A percentile compares a stretch with the other conserved stretches of the same genome.
These are phyloP conservation scores for Pyrochroa serraticornis DNA, from an alignment of 2,888 invertebrate species.

Conservation along the genomic window DNA sequence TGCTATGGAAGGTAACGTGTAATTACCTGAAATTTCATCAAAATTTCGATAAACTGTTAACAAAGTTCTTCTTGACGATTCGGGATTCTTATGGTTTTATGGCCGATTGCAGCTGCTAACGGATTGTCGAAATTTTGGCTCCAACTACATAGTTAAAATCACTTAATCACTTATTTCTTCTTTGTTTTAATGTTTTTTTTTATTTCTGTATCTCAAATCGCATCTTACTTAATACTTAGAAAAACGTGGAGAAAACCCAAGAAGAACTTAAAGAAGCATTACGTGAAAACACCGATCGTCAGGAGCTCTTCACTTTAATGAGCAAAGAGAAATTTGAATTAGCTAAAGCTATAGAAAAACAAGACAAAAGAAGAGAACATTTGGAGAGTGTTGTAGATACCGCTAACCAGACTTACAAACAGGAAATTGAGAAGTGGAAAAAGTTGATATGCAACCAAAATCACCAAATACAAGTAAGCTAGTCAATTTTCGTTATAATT, in stretches of 20 bases:
- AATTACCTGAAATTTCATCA: not conserved
- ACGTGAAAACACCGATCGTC: constrained; percentile 62
- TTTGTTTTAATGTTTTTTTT: no score
- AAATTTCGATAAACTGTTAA: not conserved
- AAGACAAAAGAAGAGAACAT: constrained; percentile 48
- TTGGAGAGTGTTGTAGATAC: constrained; percentile 45
- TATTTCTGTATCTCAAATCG: no score
- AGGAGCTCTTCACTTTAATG: constrained; percentile 63
- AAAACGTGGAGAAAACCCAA: constrained; percentile 51
- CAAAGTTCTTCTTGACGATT: no score
- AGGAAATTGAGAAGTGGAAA: constrained; percentile 56
- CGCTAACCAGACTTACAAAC: constrained; percentile 47
- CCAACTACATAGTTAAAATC: no score
- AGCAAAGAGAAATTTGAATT: constrained; percentile 62
- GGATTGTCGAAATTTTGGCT: no score
- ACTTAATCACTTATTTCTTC: no score
- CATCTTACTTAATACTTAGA: constrained; percentile 45
- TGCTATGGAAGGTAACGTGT: constrained; percentile 51
- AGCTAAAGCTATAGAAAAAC: constrained; percentile 54
- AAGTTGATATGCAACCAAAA: constrained; percentile 54
- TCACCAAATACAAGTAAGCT: constrained; percentile 46
- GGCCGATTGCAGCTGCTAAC: no score
- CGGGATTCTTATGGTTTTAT: no score
- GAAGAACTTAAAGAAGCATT: constrained; percentile 57
- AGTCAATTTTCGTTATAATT: no score